Conservation (phyloP, 2,888 invertebrate species). For the Ophion slaviceki region DNA sequence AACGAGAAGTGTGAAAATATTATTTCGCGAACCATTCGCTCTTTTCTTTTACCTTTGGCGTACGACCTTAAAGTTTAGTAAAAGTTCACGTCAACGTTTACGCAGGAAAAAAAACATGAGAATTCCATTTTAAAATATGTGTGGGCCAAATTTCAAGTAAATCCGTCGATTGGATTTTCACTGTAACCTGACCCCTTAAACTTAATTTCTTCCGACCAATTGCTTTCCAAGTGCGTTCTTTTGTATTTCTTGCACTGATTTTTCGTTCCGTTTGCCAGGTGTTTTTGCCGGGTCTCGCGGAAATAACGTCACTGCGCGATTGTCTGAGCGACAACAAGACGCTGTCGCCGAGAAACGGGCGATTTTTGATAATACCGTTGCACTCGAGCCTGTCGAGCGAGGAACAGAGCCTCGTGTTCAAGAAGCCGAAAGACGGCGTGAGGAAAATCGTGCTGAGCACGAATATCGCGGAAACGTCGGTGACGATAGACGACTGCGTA, state of each 20-base stretch:
- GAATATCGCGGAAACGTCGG: slow-evolving; percentile 97
- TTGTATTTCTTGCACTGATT: not conserved
- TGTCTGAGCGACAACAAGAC: slow-evolving; percentile 87
- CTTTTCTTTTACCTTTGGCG: too few species aligned
- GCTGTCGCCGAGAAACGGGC: slow-evolving; percentile 87
- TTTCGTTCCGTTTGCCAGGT: slow-evolving; percentile 80
- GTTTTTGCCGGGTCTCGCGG: slow-evolving; percentile 92
- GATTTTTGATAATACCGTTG: slow-evolving; percentile 91
- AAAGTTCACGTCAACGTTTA: too few species aligned
- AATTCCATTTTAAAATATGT: too few species aligned
- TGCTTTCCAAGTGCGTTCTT: not conserved
- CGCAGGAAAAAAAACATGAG: too few species aligned
- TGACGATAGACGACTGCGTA: slow-evolving; percentile 98
- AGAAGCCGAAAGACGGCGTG: slow-evolving; percentile 88
- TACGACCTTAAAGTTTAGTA: too few species aligned
- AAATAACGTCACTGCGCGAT: slow-evolving; percentile 90
- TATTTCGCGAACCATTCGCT: too few species aligned
- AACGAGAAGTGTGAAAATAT: too few species aligned
- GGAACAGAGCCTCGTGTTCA: slow-evolving; percentile 91
- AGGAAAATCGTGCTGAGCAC: slow-evolving; percentile 95
- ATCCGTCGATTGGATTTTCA: too few species aligned
- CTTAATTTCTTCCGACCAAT: not conserved
- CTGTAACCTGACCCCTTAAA: too few species aligned
- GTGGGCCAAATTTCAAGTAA: too few species aligned
- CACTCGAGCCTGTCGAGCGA: slow-evolving; percentile 94